Conservation (phyloP, 1,140 invertebrate species). For the Leptopilina boulardi region DNA sequence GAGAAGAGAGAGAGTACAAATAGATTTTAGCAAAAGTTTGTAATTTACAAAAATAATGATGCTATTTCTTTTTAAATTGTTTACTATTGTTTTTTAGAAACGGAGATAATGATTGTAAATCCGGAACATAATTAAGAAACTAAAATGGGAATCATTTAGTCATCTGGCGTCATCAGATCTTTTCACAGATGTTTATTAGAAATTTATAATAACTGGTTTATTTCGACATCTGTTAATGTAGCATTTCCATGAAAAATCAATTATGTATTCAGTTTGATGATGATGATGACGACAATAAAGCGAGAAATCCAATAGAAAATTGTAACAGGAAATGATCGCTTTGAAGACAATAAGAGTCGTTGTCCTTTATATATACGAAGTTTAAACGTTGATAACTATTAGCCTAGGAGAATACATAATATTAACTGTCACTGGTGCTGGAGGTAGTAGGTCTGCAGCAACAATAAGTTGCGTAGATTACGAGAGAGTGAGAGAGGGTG, state of each 20-base stretch:
- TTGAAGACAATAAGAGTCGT: constrained; percentile 11
- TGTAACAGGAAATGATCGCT: constrained; percentile 26
- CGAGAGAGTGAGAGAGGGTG: background rate
- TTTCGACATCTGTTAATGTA: too few species aligned
- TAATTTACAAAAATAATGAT: too few species aligned
- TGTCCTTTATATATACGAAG: background rate
- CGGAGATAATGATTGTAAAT: too few species aligned
- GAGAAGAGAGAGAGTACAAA: background rate
- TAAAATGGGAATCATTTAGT: too few species aligned
- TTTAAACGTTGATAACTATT: background rate
- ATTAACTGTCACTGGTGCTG: constrained; percentile 1
- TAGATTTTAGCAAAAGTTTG: too few species aligned
- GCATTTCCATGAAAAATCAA: background rate
- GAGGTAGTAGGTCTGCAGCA: background rate
- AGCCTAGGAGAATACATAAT: constrained; percentile 4
- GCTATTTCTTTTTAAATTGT: too few species aligned
- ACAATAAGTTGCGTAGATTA: constrained; percentile 22
- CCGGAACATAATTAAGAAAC: background rate
- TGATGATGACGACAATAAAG: background rate
- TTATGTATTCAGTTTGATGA: background rate
- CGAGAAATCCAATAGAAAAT: background rate
- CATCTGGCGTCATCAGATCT: too few species aligned
- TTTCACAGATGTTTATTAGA: too few species aligned
- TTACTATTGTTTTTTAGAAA: too few species aligned
- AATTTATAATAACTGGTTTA: too few species aligned